Percentiles rank a stretch among this genome's conserved stretches.
Conservation (phyloP, 2,797 vertebrate genomes). For the Pseudomugil tenellus region DNA sequence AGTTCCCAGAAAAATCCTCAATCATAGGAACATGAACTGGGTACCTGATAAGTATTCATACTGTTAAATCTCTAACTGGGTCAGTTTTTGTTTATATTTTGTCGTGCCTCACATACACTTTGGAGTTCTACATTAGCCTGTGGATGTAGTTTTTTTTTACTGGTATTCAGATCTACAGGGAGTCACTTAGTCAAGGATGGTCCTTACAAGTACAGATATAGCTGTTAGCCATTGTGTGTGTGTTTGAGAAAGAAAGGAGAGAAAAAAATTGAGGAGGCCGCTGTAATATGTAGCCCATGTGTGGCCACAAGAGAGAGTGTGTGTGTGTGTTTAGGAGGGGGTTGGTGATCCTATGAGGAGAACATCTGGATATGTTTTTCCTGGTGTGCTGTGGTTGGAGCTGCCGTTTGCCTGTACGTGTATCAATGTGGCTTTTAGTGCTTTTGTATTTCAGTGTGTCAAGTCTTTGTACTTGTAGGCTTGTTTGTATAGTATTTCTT, state of each 20-base stretch:
- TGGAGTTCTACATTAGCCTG: background rate
- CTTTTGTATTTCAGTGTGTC: constrained; percentile 65
- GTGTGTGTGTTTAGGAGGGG: constrained; percentile 48
- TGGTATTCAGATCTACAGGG: background rate
- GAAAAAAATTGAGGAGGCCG: constrained; percentile 49
- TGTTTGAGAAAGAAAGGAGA: constrained; percentile 29
- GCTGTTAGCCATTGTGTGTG: constrained; percentile 9
- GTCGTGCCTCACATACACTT: constrained; percentile 9
- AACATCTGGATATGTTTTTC: constrained; percentile 82
- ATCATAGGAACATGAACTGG: background rate
- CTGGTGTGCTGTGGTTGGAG: constrained; percentile 71
- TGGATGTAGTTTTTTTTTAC: background rate
- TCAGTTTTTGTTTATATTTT: background rate
- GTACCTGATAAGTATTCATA: constrained; percentile 1
- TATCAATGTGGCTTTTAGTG: constrained; percentile 39
- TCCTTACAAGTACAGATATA: constrained; percentile 33
- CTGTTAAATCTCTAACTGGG: background rate
- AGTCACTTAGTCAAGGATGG: constrained; percentile 9
- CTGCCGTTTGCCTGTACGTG: constrained; percentile 54
- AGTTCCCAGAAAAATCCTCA: background rate
- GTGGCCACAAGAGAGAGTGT: constrained; percentile 34
- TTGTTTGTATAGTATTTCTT: constrained; percentile 44
- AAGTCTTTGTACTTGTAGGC: constrained; percentile 45
- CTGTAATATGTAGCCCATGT: constrained; percentile 67
- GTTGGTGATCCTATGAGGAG: constrained; percentile 69